Evolutionary conservation across 2,113 vertebrate species (phyloP).

Genomic region (Orientallactaga bullata): DNA sequence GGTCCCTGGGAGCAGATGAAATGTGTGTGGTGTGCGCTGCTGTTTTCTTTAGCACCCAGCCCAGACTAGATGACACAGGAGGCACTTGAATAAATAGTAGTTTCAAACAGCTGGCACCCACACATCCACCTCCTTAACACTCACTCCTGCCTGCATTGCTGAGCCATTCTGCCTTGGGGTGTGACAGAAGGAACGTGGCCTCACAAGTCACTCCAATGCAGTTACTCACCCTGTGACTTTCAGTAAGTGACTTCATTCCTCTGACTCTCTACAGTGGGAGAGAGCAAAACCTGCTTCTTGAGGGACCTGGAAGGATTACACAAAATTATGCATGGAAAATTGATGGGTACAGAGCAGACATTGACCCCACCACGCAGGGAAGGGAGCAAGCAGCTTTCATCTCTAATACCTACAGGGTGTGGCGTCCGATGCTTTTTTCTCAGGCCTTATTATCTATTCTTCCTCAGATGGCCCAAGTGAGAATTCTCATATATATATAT

Average conservation of each 20-base stretch:
- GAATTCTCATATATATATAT: too few relatives aligned
- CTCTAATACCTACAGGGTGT: background rate
- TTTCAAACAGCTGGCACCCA: slow-evolving; percentile 7
- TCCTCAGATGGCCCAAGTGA: background rate
- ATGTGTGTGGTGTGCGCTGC: too few relatives aligned
- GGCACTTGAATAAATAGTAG: background rate
- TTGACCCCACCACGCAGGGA: background rate
- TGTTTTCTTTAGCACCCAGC: background rate
- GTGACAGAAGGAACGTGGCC: background rate
- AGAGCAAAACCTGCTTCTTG: background rate
- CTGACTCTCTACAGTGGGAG: background rate
- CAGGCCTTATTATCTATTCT: background rate
- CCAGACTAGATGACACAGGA: background rate
- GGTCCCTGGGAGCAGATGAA: background rate
- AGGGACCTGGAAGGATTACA: background rate
- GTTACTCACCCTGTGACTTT: background rate
- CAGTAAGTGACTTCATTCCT: background rate
- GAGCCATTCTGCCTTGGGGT: background rate
- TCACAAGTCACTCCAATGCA: background rate
- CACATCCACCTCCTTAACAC: background rate
- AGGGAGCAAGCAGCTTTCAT: background rate
- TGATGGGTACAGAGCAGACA: background rate
- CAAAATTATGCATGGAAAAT: background rate
- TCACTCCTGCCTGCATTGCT: background rate
- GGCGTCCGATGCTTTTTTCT: too few relatives aligned